Evolutionary conservation across 2,113 vertebrate species (phyloP).

Genomic region (Labeo rohita): DNA sequence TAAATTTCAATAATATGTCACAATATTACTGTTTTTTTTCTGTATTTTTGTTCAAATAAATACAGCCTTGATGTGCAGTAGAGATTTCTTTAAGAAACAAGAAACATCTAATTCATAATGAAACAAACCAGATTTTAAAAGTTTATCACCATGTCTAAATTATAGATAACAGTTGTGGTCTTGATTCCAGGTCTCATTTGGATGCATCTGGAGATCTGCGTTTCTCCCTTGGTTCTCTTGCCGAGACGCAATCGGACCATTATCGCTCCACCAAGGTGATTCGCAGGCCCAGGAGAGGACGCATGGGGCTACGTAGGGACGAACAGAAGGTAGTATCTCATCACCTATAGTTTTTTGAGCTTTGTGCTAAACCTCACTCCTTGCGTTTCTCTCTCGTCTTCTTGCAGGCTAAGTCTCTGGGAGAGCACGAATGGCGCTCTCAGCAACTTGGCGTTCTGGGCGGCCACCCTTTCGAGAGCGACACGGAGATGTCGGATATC

Average conservation of each 20-base stretch:
- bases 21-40: too few relatives aligned
- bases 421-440: slow-evolving; percentile 95
- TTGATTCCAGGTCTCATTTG: slow-evolving; percentile 84
- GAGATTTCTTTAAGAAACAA: too few relatives aligned
- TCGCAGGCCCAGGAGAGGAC: slow-evolving; percentile 88
- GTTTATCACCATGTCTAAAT: neutral
- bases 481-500: slow-evolving; percentile 98
- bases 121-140: neutral
- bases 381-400: neutral
- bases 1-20: too few relatives aligned
- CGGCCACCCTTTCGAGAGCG: slow-evolving; percentile 93
- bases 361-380: neutral
- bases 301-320: slow-evolving; percentile 84
- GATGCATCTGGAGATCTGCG: slow-evolving; percentile 90
- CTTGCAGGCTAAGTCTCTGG: slow-evolving; percentile 90
- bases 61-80: too few relatives aligned
- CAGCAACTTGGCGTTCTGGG: slow-evolving; percentile 90
- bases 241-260: slow-evolving; percentile 91
- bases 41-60: too few relatives aligned
- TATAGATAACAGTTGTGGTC: neutral
- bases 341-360: neutral
- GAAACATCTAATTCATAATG: too few relatives aligned
- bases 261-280: slow-evolving; percentile 95
- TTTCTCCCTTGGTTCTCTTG: slow-evolving; percentile 91
- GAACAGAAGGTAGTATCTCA: slow-evolving; percentile 85